phyloP scores from a whole-genome alignment of 1,140 invertebrate species.

The Euglossa dilemma region DNA sequence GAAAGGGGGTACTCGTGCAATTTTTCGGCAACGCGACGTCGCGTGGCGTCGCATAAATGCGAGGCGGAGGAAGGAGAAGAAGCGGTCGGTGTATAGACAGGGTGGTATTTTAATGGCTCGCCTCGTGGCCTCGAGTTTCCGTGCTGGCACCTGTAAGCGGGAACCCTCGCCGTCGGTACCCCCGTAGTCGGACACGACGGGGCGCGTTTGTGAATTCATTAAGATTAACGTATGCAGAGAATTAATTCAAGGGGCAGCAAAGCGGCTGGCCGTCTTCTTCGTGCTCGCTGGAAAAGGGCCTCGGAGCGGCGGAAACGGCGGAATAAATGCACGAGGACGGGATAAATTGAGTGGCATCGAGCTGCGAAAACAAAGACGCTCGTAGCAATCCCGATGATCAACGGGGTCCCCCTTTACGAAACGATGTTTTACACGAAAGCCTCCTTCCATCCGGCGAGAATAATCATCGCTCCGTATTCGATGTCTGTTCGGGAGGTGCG shows the following conservation, averaged over 20 bases:
- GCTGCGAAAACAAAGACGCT: slow-evolving; percentile 37
- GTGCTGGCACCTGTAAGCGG: slow-evolving; percentile 45
- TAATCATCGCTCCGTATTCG: too few relatives aligned
- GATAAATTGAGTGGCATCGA: slow-evolving; percentile 51
- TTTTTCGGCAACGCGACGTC: slow-evolving; percentile 34
- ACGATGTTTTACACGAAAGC: neutral
- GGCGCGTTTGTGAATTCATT: slow-evolving; percentile 77
- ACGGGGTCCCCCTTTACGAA: neutral
- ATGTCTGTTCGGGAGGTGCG: neutral
- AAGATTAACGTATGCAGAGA: slow-evolving; percentile 76
- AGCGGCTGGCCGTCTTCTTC: slow-evolving; percentile 73
- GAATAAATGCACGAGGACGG: slow-evolving; percentile 68
- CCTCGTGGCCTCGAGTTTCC: slow-evolving; percentile 36
- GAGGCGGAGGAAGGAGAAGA: slow-evolving; percentile 12
- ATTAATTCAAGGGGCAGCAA: slow-evolving; percentile 81
- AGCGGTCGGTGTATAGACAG: neutral
- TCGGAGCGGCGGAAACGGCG: slow-evolving; percentile 54
- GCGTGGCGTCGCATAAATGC: slow-evolving; percentile 75
- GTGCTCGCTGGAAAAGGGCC: slow-evolving; percentile 62
- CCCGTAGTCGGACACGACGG: slow-evolving; percentile 30
- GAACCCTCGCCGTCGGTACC: slow-evolving; percentile 21
- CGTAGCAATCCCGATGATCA: neutral
- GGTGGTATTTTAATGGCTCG: slow-evolving; percentile 43
- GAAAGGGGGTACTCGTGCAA: neutral
- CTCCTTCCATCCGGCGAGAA: neutral